Conservation (phyloP, 2,888 invertebrate genomes). For the Leptothorax acervorum region DNA sequence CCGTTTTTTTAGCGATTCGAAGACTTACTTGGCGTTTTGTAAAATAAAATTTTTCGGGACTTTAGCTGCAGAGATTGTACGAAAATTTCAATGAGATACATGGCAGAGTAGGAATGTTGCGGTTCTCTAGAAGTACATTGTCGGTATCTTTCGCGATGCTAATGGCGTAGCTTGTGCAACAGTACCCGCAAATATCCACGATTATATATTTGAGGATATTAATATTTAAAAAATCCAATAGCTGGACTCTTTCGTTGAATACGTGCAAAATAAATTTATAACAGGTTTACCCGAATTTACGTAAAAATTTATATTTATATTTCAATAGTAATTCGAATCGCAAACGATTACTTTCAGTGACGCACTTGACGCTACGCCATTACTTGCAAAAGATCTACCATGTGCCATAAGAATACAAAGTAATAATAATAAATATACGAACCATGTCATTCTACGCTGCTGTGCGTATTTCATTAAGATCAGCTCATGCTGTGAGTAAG, state of each 20-base stretch:
- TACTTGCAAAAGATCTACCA: conserved; percentile 29
- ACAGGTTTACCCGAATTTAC: background rate
- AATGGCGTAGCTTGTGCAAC: conserved; percentile 21
- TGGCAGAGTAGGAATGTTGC: conserved; percentile 29
- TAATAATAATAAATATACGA: conserved; percentile 26
- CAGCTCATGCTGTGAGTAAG: conserved; percentile 64
- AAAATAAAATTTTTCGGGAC: background rate
- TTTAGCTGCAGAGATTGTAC: background rate
- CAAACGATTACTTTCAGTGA: background rate
- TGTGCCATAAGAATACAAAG: conserved; percentile 29
- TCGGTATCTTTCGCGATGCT: conserved; percentile 14
- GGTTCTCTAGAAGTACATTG: conserved; percentile 23
- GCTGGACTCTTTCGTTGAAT: background rate
- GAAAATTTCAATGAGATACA: conserved; percentile 39
- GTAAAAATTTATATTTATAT: conserved; percentile 8
- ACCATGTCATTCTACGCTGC: conserved; percentile 43
- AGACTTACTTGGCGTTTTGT: conserved; percentile 26
- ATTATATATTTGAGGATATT: background rate
- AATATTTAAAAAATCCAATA: background rate
- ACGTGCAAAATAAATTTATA: background rate
- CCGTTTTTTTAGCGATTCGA: conserved; percentile 1
- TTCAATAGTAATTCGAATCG: background rate
- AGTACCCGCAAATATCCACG: background rate
- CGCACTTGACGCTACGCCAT: background rate
- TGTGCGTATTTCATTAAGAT: conserved; percentile 56